Base-by-base conservation (phyloP, 2,888 invertebrate genomes). In the Microplitis deprimator region DNA sequence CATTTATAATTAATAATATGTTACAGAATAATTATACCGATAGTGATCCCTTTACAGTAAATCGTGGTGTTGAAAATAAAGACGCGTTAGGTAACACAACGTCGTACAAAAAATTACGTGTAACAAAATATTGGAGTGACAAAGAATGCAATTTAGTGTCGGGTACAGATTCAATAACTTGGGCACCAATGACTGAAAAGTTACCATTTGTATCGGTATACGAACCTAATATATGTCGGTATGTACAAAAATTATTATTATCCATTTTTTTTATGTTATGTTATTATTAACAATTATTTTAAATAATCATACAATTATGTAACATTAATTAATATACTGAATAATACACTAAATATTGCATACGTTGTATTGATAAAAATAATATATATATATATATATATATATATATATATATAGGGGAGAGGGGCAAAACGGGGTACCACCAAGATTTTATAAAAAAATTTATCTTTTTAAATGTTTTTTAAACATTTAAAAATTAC, bases 211-310 rank as follows among this genome's bases (percentile, higher is more conserved):
- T 93, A 16, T 90, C 91, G 75, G 90, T 90, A 0, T 93, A 92
- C 78, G 91, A 92, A 69, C 90, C 92, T 0, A 93, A 93, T 79
- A 87, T 93, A 59, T 93, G 93, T 91, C 91, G 93, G 85, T 83
- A 73, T 68, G 64, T 68, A 77, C 76, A 70, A 76, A 50, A 64
- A 59, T 70, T 64, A 59, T 74, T 73, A 2, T 50, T 59, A 75
- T 7, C 59, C 8, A 20, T 29, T 17, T 38, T 17, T 39, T 59
- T 17, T 65, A 38, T 64, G 1, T 40, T 29, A 38, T 71, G 17
- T 64, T 73, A 65, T 29, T 10, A 6, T 61, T n/a, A 61, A 8
- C n/a, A 68, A 16, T 50, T 50, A 50, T 50, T 8, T 10, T 50
- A 50, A 50, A 50, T 50, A 8, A 50, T 13, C 13, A 13, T 2